phyloP scores from a whole-genome alignment of 1,140 invertebrate genomes.

The Cataglyphis hispanica region DNA sequence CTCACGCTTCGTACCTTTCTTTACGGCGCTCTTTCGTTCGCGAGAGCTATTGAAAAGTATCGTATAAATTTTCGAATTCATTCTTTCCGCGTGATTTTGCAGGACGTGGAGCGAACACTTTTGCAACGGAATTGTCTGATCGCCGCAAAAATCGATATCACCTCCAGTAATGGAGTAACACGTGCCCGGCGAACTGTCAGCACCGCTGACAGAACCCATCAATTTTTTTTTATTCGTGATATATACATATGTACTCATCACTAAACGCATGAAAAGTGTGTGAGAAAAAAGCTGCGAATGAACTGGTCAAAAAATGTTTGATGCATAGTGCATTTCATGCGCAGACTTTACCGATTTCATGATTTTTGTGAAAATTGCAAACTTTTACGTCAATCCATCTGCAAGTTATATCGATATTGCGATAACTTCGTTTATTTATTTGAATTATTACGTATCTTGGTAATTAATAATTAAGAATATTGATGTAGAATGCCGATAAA shows the following conservation, averaged over 20 bases:
- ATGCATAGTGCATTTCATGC: not conserved
- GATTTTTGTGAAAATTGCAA: no score
- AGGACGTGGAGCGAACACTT: not conserved
- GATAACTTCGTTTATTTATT: not conserved
- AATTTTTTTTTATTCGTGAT: not conserved
- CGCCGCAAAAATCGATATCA: slow-evolving; percentile 26
- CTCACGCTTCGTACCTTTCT: not conserved
- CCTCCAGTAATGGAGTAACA: slow-evolving; percentile 24
- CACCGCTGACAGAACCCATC: slow-evolving; percentile 34
- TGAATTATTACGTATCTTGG: not conserved
- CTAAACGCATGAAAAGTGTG: not conserved
- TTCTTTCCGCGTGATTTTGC: not conserved
- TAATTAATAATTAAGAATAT: not conserved
- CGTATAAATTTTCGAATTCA: not conserved
- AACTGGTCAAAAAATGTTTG: not conserved
- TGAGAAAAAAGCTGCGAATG: slow-evolving; percentile 7
- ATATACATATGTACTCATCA: not conserved
- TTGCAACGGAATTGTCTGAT: slow-evolving; percentile 25
- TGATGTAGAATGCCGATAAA: not conserved
- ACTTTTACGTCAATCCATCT: no score
- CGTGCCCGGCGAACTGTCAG: slow-evolving; percentile 7
- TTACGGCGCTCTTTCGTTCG: not conserved
- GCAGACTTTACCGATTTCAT: no score
- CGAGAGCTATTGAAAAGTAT: not conserved
- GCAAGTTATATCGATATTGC: not conserved